Evolutionary conservation across 2,888 invertebrate species (phyloP).

Genomic region (Sinotaia quadrata): DNA sequence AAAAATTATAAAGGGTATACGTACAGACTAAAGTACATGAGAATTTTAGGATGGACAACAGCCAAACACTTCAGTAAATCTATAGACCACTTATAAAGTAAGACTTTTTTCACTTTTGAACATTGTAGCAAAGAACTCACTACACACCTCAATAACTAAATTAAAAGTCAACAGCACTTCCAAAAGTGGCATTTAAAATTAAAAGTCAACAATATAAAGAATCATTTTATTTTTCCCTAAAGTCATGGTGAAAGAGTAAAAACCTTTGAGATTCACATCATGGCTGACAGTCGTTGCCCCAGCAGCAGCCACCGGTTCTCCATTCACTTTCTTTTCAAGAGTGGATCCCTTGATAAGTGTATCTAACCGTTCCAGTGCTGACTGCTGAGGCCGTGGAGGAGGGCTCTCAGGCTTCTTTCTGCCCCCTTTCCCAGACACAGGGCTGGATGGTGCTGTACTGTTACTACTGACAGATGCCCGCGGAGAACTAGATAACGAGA

Average conservation of each 20-base stretch:
- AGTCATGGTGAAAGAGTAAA: too few species aligned
- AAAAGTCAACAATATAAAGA: too few species aligned
- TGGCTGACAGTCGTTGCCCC: slow-evolving; percentile 15
- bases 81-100: too few species aligned
- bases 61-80: too few species aligned
- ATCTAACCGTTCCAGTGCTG: slow-evolving; percentile 79
- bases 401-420: slow-evolving; percentile 31
- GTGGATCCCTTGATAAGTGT: slow-evolving; percentile 82
- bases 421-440: slow-evolving; percentile 28
- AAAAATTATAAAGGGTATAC: too few species aligned
- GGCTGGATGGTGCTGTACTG: slow-evolving; percentile 29
- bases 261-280: slow-evolving; percentile 52
- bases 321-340: slow-evolving; percentile 18
- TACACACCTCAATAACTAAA: neutral
- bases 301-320: neutral
- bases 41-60: too few species aligned
- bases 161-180: too few species aligned
- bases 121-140: neutral
- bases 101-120: too few species aligned
- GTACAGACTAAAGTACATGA: too few species aligned
- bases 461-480: slow-evolving; percentile 34
- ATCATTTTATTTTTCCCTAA: too few species aligned
- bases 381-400: slow-evolving; percentile 36
- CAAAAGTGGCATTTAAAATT: too few species aligned
- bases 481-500: slow-evolving; percentile 7